phyloP scores from a whole-genome alignment of 2,888 invertebrate genomes.

The Nomada goodeniana region DNA sequence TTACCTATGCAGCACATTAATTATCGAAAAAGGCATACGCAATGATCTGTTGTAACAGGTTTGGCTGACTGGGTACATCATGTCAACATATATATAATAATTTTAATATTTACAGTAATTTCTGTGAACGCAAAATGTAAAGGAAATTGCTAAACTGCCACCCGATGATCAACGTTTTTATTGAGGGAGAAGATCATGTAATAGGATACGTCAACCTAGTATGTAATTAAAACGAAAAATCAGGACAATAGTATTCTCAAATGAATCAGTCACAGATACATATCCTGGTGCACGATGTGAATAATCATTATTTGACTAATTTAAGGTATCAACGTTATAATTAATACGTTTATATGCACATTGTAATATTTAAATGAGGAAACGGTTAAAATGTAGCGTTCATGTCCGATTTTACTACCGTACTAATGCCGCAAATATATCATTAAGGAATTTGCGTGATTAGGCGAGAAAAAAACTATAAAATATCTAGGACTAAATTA shows the following conservation, averaged over 20 bases:
- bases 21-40: too few relatives aligned
- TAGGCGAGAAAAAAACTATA: not conserved
- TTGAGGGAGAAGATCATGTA: not conserved
- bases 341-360: not conserved
- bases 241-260: not conserved
- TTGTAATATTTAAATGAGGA: not conserved
- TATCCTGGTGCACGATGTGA: not conserved
- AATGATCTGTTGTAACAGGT: too few relatives aligned
- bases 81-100: too few relatives aligned
- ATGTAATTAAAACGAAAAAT: too few relatives aligned
- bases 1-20: not conserved
- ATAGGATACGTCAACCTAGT: not conserved
- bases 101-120: not conserved
- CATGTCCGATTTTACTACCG: not conserved
- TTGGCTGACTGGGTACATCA: too few relatives aligned
- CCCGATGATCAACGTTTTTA: not conserved
- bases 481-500: not conserved
- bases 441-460: not conserved
- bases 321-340: slow-evolving; percentile 11
- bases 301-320: not conserved
- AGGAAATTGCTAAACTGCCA: not conserved
- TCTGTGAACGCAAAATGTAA: not conserved
- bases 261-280: not conserved
- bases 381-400: not conserved
- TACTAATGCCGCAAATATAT: not conserved